These are phyloP conservation scores for Stichopus horrens DNA, from an alignment of 53 echinoderm and acorn worm species.

Conservation along the genomic window DNA sequence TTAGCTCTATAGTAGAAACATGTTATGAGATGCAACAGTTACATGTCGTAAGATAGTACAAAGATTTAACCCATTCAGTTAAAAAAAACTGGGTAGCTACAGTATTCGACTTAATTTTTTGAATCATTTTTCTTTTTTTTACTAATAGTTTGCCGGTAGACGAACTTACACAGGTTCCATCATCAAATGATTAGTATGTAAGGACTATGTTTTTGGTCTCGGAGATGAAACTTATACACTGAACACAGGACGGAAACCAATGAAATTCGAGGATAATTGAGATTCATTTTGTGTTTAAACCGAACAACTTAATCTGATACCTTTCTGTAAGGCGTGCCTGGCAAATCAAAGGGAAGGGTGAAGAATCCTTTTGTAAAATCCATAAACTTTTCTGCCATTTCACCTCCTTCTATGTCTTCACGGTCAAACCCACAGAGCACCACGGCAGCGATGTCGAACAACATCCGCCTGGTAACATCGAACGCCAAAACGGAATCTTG, in stretches of 20 bases:
- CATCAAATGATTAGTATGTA: too few relatives aligned
- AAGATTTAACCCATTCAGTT: too few relatives aligned
- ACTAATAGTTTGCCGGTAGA: too few relatives aligned
- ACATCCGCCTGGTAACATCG: constrained; percentile 49
- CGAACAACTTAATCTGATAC: constrained; percentile 31
- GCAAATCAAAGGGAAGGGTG: constrained; percentile 73
- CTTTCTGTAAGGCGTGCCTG: constrained; percentile 68
- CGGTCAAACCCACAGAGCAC: constrained; percentile 84
- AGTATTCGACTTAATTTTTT: too few relatives aligned
- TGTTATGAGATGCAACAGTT: too few relatives aligned
- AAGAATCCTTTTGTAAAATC: constrained; percentile 73
- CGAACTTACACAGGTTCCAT: too few relatives aligned
- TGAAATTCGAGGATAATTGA: neutral
- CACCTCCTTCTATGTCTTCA: constrained; percentile 49
- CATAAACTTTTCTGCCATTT: constrained; percentile 60
- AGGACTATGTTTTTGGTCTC: neutral
- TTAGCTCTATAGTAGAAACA: too few relatives aligned
- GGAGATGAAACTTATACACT: neutral
- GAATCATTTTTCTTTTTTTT: too few relatives aligned
- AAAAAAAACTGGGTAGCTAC: too few relatives aligned
- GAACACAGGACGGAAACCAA: neutral
- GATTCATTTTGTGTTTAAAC: neutral
- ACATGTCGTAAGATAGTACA: too few relatives aligned
- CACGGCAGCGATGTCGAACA: constrained; percentile 76
- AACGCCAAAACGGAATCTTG: constrained; percentile 54